phyloP scores from a whole-genome alignment of 2,797 vertebrate genomes.

The Sebastes jordani region DNA sequence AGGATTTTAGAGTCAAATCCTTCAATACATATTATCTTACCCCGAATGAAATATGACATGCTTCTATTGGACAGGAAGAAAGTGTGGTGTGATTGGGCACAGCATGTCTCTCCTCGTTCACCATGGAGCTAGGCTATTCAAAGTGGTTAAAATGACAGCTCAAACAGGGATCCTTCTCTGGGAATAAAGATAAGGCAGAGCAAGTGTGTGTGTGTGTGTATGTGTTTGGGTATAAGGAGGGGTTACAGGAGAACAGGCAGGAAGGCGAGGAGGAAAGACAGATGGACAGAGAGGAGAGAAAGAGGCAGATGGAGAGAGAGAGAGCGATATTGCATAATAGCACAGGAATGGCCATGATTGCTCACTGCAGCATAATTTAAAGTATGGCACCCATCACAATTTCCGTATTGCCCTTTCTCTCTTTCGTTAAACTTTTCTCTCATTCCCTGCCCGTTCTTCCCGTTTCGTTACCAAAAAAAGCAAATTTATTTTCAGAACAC shows the following conservation, averaged over 20 bases:
- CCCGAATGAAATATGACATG: conserved; percentile 70
- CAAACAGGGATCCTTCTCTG: conserved; percentile 77
- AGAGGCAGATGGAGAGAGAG: conserved; percentile 51
- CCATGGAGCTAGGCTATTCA: conserved; percentile 72
- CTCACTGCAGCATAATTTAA: conserved; percentile 54
- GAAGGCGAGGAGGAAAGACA: conserved; percentile 52
- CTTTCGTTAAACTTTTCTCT: conserved; percentile 42
- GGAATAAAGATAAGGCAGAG: conserved; percentile 74
- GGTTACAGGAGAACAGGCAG: conserved; percentile 48
- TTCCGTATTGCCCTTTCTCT: conserved; percentile 23
- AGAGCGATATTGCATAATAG: conserved; percentile 52
- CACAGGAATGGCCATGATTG: conserved; percentile 46
- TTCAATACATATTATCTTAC: conserved; percentile 63
- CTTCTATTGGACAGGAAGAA: conserved; percentile 67
- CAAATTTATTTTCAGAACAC: conserved; percentile 24
- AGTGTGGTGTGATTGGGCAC: conserved; percentile 74
- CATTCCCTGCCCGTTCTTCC: conserved; percentile 21
- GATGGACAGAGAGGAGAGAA: conserved; percentile 52
- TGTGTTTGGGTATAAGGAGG: conserved; percentile 26
- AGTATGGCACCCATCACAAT: conserved; percentile 38
- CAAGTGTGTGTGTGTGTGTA: conserved; percentile 4
- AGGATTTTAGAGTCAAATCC: conserved; percentile 68
- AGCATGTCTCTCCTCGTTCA: conserved; percentile 69
- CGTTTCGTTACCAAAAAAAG: conserved; percentile 20
- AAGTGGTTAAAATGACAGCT: conserved; percentile 77